Conservation (phyloP, 2,797 vertebrate species). For the Monodelphis domestica region DNA sequence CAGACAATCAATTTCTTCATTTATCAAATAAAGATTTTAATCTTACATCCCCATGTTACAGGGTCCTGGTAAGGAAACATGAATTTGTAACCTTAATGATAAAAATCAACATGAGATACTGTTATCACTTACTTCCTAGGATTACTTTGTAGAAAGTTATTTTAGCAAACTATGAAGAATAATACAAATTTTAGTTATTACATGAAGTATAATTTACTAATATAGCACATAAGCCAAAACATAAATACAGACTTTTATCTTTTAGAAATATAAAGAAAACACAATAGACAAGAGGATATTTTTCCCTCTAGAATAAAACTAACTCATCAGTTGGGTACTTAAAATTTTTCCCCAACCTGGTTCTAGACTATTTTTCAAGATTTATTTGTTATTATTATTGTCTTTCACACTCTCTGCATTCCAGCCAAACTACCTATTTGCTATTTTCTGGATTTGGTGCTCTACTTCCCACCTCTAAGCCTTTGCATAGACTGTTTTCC, state of each 20-base stretch:
- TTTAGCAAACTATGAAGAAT: not conserved
- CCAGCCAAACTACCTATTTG: not conserved
- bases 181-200: not conserved
- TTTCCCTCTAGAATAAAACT: not conserved
- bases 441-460: not conserved
- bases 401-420: not conserved
- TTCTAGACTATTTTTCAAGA: not conserved
- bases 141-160: not conserved
- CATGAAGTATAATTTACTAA: not conserved
- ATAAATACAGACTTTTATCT: not conserved
- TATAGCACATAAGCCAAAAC: not conserved
- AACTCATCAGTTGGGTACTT: not conserved
- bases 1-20: not conserved
- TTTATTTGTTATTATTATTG: not conserved
- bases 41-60: not conserved
- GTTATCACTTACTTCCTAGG: not conserved
- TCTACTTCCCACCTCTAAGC: not conserved
- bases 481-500: not conserved
- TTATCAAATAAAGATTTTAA: not conserved
- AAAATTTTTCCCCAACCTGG: not conserved
- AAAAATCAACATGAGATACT: not conserved
- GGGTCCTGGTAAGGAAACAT: not conserved
- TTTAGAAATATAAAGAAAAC: not conserved
- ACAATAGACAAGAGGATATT: not conserved
- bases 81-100: not conserved